Evolutionary conservation across 1,140 invertebrate species (phyloP).

Genomic region (Mylabris phalerata): DNA sequence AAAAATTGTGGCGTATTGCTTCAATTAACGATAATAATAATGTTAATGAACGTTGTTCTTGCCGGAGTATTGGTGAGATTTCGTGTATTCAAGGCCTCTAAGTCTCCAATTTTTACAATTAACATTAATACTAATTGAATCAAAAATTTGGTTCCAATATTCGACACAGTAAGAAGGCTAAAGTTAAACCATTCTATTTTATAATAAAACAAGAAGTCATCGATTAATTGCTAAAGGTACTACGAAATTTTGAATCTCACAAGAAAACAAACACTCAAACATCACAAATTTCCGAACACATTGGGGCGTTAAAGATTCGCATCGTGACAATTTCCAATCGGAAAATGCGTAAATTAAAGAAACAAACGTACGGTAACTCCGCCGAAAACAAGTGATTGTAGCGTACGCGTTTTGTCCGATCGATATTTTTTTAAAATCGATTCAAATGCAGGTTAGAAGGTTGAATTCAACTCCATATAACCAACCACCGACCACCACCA

Average conservation of each 20-base stretch:
- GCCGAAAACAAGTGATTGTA: background rate
- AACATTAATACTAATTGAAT: too few relatives aligned
- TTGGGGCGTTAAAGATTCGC: slow-evolving; percentile 23
- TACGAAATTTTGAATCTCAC: too few relatives aligned
- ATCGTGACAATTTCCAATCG: background rate
- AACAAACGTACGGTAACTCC: too few relatives aligned
- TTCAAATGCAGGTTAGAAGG: slow-evolving; percentile 29
- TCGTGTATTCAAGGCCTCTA: slow-evolving; percentile 15
- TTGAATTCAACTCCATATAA: too few relatives aligned
- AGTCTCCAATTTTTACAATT: too few relatives aligned
- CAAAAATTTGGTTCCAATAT: background rate
- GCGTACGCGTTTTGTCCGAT: slow-evolving; percentile 23
- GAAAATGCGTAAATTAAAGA: too few relatives aligned
- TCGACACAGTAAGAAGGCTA: background rate
- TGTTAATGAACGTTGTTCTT: too few relatives aligned
- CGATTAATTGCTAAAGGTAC: too few relatives aligned
- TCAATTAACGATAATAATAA: slow-evolving; percentile 14
- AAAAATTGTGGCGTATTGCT: slow-evolving; percentile 19
- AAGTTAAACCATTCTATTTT: too few relatives aligned
- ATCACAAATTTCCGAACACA: slow-evolving; percentile 37
- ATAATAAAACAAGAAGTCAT: too few relatives aligned
- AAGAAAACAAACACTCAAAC: slow-evolving; percentile 6
- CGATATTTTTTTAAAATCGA: slow-evolving; percentile 37
- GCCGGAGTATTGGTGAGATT: too few relatives aligned
- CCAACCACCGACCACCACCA: too few relatives aligned